Percentiles rank a stretch among this genome's conserved stretches.
Evolutionary conservation across 2,113 vertebrate species (phyloP).

Genomic region (Daubentonia madagascariensis): DNA sequence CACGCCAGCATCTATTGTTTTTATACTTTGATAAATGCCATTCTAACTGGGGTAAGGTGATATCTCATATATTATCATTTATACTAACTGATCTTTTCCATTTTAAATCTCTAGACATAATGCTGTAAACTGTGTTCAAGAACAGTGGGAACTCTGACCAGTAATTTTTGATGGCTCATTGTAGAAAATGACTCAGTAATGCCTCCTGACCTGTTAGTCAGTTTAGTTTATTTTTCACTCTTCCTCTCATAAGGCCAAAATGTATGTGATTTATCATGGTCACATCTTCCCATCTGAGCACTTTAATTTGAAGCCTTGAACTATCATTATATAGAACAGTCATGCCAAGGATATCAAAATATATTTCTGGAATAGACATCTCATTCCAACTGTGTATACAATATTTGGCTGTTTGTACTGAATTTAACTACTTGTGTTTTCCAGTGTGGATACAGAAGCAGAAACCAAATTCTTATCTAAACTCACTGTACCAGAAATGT

Average conservation of each 20-base stretch:
- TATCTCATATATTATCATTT: neutral
- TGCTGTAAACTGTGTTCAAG: neutral
- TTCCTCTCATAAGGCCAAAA: neutral
- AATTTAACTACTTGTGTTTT: constrained; percentile 25
- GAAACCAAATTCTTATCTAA: neutral
- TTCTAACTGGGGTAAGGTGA: too few relatives aligned
- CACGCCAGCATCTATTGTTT: too few relatives aligned
- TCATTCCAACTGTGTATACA: neutral
- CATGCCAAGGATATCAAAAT: neutral
- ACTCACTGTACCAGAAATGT: neutral
- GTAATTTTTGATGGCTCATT: neutral
- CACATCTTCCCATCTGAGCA: neutral
- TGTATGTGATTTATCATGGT: neutral
- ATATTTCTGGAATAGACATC: neutral
- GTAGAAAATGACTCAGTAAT: neutral
- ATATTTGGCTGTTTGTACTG: neutral
- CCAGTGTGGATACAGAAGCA: neutral
- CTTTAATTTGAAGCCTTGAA: neutral
- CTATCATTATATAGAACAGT: neutral
- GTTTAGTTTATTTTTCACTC: neutral
- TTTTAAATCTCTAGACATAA: constrained; percentile 15
- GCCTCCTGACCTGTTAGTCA: neutral
- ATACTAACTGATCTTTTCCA: neutral
- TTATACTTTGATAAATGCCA: too few relatives aligned
- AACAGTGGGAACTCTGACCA: neutral